Base-by-base conservation (phyloP, 2,113 vertebrate species). In the Cheirogaleus medius region DNA sequence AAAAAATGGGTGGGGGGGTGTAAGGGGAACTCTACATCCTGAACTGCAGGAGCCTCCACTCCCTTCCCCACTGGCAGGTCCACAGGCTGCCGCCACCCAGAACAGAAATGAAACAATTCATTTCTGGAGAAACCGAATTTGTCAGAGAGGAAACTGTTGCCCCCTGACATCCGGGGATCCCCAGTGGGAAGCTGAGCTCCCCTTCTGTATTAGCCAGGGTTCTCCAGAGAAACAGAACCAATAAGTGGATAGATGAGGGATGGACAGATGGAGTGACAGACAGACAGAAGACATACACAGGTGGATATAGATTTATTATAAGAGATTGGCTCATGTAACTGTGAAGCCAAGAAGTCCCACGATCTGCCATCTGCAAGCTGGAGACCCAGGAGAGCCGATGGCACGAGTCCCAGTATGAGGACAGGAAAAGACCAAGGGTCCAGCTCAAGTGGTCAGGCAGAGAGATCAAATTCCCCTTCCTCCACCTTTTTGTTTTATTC, bases 31-130 rank as follows among this genome's bases (percentile, higher is more conserved):
- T 12, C n/a, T 54, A n/a, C 27, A 1, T 29, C 15, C 34, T n/a
- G 21, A 49, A 52, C 42, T 18, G 4, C 0, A 7, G 58, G 20
- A 14, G 7, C 49, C 69, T 39, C 63, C 25, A 42, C 23, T 39
- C 54, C 49, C 42, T 49, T 63, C 63, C n/a, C 29, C 0, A 5
- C 71, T 32, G 42, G 25, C 21, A 25, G 54, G 15, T 12, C 34
- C 49, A 1, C 8, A 15, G 80, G 52, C 21, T 5, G n/a, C 44
- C 54, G 12, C 54, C 1, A 0, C n/a, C n/a, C 29, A 47, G 15
- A 32, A 47, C 18, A 6, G 58, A 21, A 37, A 32, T 4, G 54
- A n/a, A 42, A 63, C 27, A 27, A 52, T 13, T 18, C 9, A 0
- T 39, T 68, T 42, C 64, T 10, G 66, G 49, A 20, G n/a, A 88